Evolutionary conservation across 2,797 vertebrate species (phyloP).

Genomic region (Kryptolebias ocellatus): DNA sequence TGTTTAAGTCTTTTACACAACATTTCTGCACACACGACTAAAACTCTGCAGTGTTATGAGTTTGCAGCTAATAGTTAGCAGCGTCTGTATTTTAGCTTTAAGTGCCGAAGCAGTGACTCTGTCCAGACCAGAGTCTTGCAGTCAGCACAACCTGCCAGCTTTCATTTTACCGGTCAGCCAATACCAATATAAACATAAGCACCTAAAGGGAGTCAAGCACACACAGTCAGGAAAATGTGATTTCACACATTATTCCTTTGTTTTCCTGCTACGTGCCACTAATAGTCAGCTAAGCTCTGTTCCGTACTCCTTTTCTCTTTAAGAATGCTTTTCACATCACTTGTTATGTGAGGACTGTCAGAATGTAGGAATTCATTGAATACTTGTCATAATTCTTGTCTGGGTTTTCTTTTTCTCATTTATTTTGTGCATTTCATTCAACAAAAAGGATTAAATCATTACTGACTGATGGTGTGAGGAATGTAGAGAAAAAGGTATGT

Average conservation of each 20-base stretch:
- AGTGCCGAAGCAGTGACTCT: slow-evolving; percentile 10
- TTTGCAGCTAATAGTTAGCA: slow-evolving; percentile 13
- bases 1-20: neutral
- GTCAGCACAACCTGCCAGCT: slow-evolving; percentile 65
- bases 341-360: neutral
- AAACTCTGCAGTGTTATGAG: neutral
- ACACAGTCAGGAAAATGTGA: slow-evolving; percentile 32
- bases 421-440: too few species aligned
- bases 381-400: neutral
- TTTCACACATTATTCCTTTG: slow-evolving; percentile 25
- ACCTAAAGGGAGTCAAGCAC: slow-evolving; percentile 8
- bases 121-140: slow-evolving; percentile 24
- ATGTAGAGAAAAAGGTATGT: too few species aligned
- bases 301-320: slow-evolving; percentile 5
- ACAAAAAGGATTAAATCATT: too few species aligned
- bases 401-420: too few species aligned
- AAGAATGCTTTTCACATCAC: neutral
- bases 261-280: slow-evolving; percentile 7
- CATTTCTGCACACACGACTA: slow-evolving; percentile 5
- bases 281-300: slow-evolving; percentile 5
- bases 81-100: slow-evolving; percentile 1
- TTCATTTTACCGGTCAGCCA: slow-evolving; percentile 51
- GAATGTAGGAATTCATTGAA: neutral
- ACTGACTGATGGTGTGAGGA: too few species aligned
- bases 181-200: slow-evolving; percentile 60